phyloP scores from a whole-genome alignment of 2,888 invertebrate genomes.

The Oasisia sp. region DNA sequence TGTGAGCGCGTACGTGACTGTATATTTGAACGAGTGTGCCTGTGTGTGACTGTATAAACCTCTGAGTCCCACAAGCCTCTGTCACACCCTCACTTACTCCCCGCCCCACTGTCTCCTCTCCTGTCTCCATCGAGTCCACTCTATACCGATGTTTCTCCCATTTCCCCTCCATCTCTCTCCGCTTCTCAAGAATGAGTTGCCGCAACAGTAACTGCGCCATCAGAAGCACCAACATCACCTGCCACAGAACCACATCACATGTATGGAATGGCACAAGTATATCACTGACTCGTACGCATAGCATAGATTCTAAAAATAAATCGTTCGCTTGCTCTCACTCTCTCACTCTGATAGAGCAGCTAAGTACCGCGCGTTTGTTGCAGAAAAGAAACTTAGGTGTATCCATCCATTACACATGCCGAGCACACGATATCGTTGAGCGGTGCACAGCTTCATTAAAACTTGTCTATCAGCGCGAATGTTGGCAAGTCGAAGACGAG shows the following conservation, averaged over 20 bases:
- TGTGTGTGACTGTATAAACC: too few relatives aligned
- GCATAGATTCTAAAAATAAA: neutral
- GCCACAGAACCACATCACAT: too few relatives aligned
- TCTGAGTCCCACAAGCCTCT: too few relatives aligned
- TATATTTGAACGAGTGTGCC: too few relatives aligned
- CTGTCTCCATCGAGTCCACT: neutral
- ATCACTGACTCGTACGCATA: neutral
- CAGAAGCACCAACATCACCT: too few relatives aligned
- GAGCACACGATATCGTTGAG: neutral
- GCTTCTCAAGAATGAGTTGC: too few relatives aligned
- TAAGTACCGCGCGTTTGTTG: neutral
- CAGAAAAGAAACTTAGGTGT: neutral
- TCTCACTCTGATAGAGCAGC: neutral
- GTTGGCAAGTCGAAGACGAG: neutral
- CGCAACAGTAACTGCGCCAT: too few relatives aligned
- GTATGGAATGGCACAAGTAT: neutral
- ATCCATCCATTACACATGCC: neutral
- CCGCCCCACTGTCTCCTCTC: too few relatives aligned
- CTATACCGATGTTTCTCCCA: neutral
- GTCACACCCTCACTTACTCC: too few relatives aligned
- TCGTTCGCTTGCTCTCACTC: neutral
- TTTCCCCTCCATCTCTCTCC: neutral
- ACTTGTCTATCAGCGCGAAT: neutral
- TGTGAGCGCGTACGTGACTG: too few relatives aligned
- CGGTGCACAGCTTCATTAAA: conserved; percentile 1